phyloP scores from a whole-genome alignment of 1,140 invertebrate genomes.

The Scaptomyza hsui region DNA sequence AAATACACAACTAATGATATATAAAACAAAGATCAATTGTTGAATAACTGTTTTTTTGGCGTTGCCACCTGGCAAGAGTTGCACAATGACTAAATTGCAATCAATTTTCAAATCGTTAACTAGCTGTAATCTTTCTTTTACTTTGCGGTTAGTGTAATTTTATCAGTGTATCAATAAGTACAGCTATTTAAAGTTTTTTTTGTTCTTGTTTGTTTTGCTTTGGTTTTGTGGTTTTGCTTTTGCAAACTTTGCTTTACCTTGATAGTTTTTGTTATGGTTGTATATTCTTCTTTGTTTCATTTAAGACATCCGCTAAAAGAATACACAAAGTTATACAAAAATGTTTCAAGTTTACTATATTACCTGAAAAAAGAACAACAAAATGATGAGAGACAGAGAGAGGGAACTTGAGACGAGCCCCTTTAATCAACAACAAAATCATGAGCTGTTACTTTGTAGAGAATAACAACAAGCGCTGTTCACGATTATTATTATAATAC shows the following conservation, averaged over 20 bases:
- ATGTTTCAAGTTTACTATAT: neutral
- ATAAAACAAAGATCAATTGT: conserved; percentile 20
- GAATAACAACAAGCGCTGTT: neutral
- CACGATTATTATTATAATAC: neutral
- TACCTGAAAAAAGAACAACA: conserved; percentile 8
- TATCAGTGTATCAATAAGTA: conserved; percentile 4
- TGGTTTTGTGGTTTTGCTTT: conserved; percentile 9
- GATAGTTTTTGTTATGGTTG: conserved; percentile 2
- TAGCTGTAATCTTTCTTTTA: neutral
- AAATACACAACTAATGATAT: conserved; percentile 25
- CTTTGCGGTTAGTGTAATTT: conserved; percentile 3
- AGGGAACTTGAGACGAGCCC: conserved; percentile 64
- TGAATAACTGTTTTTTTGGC: neutral
- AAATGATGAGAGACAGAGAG: neutral
- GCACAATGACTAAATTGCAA: neutral
- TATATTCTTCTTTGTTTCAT: too few species aligned
- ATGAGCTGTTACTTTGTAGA: neutral
- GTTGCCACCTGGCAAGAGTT: neutral
- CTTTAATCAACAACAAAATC: conserved; percentile 11
- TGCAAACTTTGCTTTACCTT: conserved; percentile 28
- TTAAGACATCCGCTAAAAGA: neutral
- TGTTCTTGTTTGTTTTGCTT: conserved; percentile 6
- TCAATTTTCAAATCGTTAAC: neutral
- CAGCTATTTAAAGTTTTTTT: neutral
- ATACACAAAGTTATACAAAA: too few species aligned